These are phyloP conservation scores for Python bivittatus DNA, from an alignment of 2,113 vertebrate species.

Conservation along the genomic window DNA sequence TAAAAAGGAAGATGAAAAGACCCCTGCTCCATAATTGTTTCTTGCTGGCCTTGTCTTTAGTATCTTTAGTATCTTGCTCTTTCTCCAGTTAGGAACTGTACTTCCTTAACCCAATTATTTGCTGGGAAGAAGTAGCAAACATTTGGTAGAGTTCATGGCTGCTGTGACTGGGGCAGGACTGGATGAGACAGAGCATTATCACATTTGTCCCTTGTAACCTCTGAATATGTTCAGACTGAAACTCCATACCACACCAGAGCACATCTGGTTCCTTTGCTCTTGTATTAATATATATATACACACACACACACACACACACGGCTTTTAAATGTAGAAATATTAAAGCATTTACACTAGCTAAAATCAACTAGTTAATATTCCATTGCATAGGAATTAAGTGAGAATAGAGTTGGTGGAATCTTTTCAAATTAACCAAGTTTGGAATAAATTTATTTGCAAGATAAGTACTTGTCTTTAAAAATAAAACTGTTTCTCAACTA, in stretches of 20 bases:
- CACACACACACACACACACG: not conserved
- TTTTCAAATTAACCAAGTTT: not conserved
- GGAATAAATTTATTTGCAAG: not conserved
- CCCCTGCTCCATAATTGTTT: not conserved
- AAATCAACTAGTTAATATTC: not conserved
- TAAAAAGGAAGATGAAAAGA: not conserved
- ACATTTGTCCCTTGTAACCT: not conserved
- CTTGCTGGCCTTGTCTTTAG: not conserved
- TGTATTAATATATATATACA: not conserved
- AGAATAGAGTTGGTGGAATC: not conserved
- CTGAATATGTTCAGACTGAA: not conserved
- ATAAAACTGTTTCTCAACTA: not conserved
- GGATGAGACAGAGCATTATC: not conserved
- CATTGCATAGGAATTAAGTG: not conserved
- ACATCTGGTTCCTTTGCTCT: not conserved
- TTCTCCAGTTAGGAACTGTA: not conserved
- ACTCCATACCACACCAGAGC: not conserved
- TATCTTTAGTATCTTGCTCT: not conserved
- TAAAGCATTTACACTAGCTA: not conserved
- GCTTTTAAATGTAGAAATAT: not conserved
- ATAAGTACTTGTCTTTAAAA: not conserved
- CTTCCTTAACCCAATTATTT: not conserved
- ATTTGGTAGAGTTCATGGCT: not conserved
- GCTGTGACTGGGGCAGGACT: not conserved
- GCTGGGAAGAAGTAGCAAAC: not conserved